Evolutionary conservation across 2,888 invertebrate species (phyloP).

Genomic region (Entomobrya multifasciata): DNA sequence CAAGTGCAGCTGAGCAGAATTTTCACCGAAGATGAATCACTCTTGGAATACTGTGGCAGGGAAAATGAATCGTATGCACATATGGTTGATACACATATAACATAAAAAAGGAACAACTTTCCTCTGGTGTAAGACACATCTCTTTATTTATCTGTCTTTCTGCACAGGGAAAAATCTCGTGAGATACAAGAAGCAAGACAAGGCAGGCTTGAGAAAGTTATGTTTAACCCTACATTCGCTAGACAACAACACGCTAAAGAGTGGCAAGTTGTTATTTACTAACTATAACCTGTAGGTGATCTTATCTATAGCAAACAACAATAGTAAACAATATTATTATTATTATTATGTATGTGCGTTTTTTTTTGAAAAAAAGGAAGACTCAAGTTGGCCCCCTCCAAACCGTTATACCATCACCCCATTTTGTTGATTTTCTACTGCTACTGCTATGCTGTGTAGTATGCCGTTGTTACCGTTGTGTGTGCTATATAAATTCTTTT

Average conservation of each 20-base stretch:
- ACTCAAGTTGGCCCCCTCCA: slow-evolving; percentile 19
- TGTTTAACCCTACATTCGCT: slow-evolving; percentile 51
- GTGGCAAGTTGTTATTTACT: slow-evolving; percentile 53
- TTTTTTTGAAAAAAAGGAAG: slow-evolving; percentile 4
- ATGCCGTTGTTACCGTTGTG: slow-evolving; percentile 21
- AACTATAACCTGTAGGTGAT: slow-evolving; percentile 30
- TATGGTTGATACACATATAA: not conserved
- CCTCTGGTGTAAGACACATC: too few species aligned
- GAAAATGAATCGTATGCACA: slow-evolving; percentile 43
- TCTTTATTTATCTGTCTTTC: slow-evolving; percentile 5
- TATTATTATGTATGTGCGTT: not conserved
- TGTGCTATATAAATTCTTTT: slow-evolving; percentile 36
- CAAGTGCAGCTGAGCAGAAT: slow-evolving; percentile 74
- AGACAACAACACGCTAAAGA: slow-evolving; percentile 7
- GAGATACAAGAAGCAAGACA: slow-evolving; percentile 49
- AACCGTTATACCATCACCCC: not conserved
- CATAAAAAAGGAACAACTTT: not conserved
- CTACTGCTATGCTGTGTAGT: not conserved
- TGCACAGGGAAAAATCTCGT: slow-evolving; percentile 60
- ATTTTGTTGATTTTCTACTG: slow-evolving; percentile 33
- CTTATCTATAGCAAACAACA: slow-evolving; percentile 15
- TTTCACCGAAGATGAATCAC: slow-evolving; percentile 71
- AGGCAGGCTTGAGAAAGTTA: slow-evolving; percentile 52
- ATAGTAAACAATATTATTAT: slow-evolving; percentile 15
- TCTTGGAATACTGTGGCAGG: slow-evolving; percentile 57